phyloP scores from a whole-genome alignment of 2,113 vertebrate species.

The Nymphicus hollandicus region DNA sequence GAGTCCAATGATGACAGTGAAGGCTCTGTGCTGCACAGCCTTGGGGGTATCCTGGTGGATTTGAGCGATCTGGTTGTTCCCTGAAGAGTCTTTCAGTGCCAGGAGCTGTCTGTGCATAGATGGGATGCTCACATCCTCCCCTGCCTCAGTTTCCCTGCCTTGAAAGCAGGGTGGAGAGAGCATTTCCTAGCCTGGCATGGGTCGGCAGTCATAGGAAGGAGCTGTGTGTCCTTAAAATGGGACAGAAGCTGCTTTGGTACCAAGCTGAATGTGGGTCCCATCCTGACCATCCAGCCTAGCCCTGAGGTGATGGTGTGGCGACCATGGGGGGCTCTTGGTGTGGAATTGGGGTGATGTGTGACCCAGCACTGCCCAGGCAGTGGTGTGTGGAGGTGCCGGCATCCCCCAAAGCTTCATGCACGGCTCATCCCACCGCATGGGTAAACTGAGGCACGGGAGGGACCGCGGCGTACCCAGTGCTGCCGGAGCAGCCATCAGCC shows the following conservation, averaged over 20 bases:
- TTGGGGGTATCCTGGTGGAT: neutral
- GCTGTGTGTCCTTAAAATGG: rapidly evolving
- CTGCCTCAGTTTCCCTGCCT: slow-evolving; percentile 28
- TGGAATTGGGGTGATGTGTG: rapidly evolving
- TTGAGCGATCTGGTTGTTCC: neutral
- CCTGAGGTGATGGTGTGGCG: neutral
- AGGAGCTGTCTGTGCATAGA: rapidly evolving
- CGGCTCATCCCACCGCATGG: neutral
- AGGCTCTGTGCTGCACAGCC: neutral
- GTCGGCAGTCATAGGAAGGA: rapidly evolving
- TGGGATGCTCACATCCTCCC: neutral
- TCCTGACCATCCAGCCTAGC: neutral
- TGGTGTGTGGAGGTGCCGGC: neutral
- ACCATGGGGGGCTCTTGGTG: rapidly evolving
- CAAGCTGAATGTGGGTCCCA: rapidly evolving
- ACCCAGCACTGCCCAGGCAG: rapidly evolving
- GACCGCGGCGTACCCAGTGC: rapidly evolving
- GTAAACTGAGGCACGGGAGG: neutral
- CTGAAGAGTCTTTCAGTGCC: neutral
- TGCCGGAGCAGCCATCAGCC: neutral
- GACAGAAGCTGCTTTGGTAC: neutral
- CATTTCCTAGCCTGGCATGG: neutral
- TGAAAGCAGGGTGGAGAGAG: neutral
- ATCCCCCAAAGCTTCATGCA: neutral
- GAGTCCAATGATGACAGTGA: neutral